Evolutionary conservation across 2,797 vertebrate species (phyloP).

Genomic region (Spinibarbus caldwelli): DNA sequence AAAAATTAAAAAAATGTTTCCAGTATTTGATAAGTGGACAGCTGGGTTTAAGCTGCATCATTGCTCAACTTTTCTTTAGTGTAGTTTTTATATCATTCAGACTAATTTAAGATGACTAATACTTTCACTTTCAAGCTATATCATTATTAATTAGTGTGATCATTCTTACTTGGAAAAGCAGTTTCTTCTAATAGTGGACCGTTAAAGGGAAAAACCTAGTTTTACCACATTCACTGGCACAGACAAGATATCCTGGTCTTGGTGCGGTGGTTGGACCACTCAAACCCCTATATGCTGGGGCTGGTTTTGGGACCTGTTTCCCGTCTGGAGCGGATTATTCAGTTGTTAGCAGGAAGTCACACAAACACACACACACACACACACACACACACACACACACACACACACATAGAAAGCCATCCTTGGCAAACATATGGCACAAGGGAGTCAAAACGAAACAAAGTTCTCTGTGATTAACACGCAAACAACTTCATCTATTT

Average conservation of each 20-base stretch:
- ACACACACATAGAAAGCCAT: background rate
- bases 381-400: background rate
- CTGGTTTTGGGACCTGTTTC: background rate
- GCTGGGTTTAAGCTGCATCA: background rate
- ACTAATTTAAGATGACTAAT: background rate
- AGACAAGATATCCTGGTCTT: constrained; percentile 12
- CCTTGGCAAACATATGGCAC: constrained; percentile 28
- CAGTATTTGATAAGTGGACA: background rate
- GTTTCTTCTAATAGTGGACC: background rate
- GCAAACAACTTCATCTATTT: background rate
- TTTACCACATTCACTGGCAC: constrained; percentile 29
- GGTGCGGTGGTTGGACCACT: background rate
- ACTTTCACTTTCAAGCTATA: background rate
- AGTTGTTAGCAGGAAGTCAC: constrained; percentile 28
- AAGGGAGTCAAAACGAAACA: background rate
- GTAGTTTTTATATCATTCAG: background rate
- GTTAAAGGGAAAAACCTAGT: constrained; percentile 15
- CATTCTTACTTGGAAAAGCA: background rate
- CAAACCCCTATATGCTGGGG: background rate
- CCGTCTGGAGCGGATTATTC: background rate
- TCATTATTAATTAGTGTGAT: background rate
- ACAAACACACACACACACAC: constrained; percentile 17
- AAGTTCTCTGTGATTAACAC: background rate
- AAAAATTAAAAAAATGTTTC: no score
- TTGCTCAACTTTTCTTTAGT: background rate